These are phyloP conservation scores for Platerodrilus igneus DNA, from an alignment of 2,888 invertebrate species.

Conservation along the genomic window DNA sequence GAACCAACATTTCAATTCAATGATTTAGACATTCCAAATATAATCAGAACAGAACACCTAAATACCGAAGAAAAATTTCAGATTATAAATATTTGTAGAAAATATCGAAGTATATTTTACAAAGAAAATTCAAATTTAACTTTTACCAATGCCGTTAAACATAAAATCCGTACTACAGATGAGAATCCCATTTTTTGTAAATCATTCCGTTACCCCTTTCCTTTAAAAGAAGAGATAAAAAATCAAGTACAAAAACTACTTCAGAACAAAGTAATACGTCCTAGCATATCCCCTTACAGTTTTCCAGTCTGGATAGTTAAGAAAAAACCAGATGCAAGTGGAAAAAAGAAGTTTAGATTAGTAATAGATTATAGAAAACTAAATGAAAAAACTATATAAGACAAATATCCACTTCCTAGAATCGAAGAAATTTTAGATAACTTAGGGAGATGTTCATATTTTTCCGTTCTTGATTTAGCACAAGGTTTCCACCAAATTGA, in stretches of 20 bases:
- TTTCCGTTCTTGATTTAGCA: slow-evolving; percentile 30
- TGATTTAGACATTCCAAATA: background rate
- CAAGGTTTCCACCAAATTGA: slow-evolving; percentile 32
- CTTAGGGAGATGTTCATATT: slow-evolving; percentile 32
- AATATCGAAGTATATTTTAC: background rate
- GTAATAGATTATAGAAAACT: slow-evolving; percentile 35
- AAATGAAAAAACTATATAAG: slow-evolving; percentile 34
- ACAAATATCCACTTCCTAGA: slow-evolving; percentile 34
- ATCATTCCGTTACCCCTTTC: slow-evolving; percentile 30
- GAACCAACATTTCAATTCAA: no score
- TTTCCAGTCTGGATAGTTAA: slow-evolving; percentile 40
- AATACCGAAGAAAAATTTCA: background rate
- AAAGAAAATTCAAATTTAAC: slow-evolving; percentile 7
- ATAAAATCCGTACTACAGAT: slow-evolving; percentile 27
- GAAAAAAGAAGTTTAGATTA: slow-evolving; percentile 36
- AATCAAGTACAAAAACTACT: slow-evolving; percentile 35
- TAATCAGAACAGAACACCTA: slow-evolving; percentile 5
- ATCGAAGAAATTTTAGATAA: slow-evolving; percentile 36
- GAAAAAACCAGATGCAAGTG: slow-evolving; percentile 37
- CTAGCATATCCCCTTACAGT: slow-evolving; percentile 37
- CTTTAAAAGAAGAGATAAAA: slow-evolving; percentile 32
- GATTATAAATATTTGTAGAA: background rate
- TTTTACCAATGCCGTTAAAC: slow-evolving; percentile 27
- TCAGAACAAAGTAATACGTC: slow-evolving; percentile 35
- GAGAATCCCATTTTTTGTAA: slow-evolving; percentile 31